These are phyloP conservation scores for Cynaeus angustus DNA, from an alignment of 2,888 invertebrate genomes.

Conservation along the genomic window DNA sequence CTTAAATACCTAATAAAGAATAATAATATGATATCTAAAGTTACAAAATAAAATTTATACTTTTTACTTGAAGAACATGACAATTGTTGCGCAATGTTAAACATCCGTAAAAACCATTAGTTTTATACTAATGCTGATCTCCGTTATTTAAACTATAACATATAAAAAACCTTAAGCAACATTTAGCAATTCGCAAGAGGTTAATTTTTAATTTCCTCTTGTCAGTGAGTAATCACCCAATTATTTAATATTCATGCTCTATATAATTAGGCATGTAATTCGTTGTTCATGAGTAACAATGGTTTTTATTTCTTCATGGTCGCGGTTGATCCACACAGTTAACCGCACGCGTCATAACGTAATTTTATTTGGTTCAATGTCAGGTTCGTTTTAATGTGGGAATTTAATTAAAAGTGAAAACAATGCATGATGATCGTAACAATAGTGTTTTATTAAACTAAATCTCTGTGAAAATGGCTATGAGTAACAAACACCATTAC, in stretches of 20 bases:
- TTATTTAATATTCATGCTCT: slow-evolving; percentile 61
- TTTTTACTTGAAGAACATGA: neutral
- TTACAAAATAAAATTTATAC: slow-evolving; percentile 1
- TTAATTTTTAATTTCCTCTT: slow-evolving; percentile 43
- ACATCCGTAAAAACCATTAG: slow-evolving; percentile 12
- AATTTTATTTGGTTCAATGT: slow-evolving; percentile 70
- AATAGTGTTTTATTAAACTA: slow-evolving; percentile 44
- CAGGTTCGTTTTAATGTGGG: slow-evolving; percentile 67
- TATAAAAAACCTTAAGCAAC: slow-evolving; percentile 33
- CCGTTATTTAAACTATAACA: slow-evolving; percentile 28
- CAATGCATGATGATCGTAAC: slow-evolving; percentile 60
- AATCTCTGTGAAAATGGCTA: slow-evolving; percentile 46
- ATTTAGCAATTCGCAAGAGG: slow-evolving; percentile 27
- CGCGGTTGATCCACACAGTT: slow-evolving; percentile 59
- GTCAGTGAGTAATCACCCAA: slow-evolving; percentile 41
- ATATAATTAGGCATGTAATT: slow-evolving; percentile 63
- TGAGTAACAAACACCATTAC: slow-evolving; percentile 42
- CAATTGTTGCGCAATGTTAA: slow-evolving; percentile 14
- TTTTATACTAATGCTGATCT: slow-evolving; percentile 23
- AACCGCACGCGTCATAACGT: slow-evolving; percentile 63
- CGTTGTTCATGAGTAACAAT: slow-evolving; percentile 60
- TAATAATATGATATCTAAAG: neutral
- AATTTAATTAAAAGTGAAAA: slow-evolving; percentile 68
- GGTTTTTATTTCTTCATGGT: slow-evolving; percentile 62
- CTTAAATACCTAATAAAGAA: slow-evolving; percentile 9